Evolutionary conservation across 23 tunicate genomes (phyloP), one percentile per base, ranked within the genome.

Genomic region (Trididemnum miniatum): DNA sequence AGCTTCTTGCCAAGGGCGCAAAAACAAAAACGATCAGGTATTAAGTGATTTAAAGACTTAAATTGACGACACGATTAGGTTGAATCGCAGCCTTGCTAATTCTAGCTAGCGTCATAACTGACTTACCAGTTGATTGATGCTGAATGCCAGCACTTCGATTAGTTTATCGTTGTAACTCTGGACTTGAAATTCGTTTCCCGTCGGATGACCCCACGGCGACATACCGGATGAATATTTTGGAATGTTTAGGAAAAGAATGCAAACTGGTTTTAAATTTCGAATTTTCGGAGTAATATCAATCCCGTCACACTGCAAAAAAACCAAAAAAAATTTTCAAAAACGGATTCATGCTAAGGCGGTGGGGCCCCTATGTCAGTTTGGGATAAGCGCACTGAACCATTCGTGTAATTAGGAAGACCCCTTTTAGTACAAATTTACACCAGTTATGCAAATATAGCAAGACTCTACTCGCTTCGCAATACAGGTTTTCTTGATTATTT

Each of bases 111-210:
- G 22, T 26, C 67, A 26, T 20, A 12, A 62, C 29, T 5, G 31
- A 80, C 94, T 66, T 51, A 95, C 98, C 95, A 95, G 82, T 36
- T 95, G 98, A 65, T 95, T 85, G 24, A 78, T 71, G 44, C 87
- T 89, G 66, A 95, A 89, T n/a, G 95, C 95, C 52, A 95, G 35
- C 38, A 95, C 98, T 78, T 95, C 98, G 32, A 95, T 95, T 40
- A 89, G 51, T 72, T 80, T 85, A 59, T 95, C 98, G 65, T 93
- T 93, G 52, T 81, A 86, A 62, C 86, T 77, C 71, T 93, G 98
- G 4, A 73, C 71, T 30, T 52, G 32, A 57, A 93, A 93, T 77
- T 88, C 93, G 0, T 36, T 44, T 5, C 91, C 98, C 24, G 91
- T 71, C n/a, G 98, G 91, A 38, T 85, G 52, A 39, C 95, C 98